Conservation (phyloP, 2,888 invertebrate genomes). For the Lasioglossum calceatum region DNA sequence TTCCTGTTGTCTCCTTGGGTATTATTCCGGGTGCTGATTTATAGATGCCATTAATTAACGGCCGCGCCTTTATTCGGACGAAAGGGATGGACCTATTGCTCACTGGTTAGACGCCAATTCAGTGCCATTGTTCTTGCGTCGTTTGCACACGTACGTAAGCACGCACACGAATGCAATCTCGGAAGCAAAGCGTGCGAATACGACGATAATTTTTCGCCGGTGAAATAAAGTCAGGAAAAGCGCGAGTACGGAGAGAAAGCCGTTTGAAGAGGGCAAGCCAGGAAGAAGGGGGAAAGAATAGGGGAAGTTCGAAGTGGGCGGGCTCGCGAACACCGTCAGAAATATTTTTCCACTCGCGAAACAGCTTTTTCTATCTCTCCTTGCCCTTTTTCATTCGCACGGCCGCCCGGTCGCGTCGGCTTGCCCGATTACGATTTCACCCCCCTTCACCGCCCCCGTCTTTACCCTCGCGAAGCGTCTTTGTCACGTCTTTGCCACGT, state of each 20-base stretch:
- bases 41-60: constrained; percentile 84
- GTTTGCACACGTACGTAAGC: constrained; percentile 81
- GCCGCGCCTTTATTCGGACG: constrained; percentile 84
- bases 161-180: constrained; percentile 43
- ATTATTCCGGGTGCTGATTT: constrained; percentile 84
- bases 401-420: constrained; percentile 10
- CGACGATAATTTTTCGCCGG: constrained; percentile 75
- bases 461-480: not conserved
- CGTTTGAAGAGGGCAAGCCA: constrained; percentile 62
- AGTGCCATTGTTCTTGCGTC: constrained; percentile 84
- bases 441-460: not conserved
- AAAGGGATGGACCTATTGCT: constrained; percentile 84
- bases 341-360: constrained; percentile 81
- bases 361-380: constrained; percentile 66
- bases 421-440: not conserved
- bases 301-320: constrained; percentile 75
- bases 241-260: constrained; percentile 69
- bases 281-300: constrained; percentile 63
- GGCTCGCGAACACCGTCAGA: constrained; percentile 78
- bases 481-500: not conserved
- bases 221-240: constrained; percentile 77
- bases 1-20: constrained; percentile 84
- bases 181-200: constrained; percentile 68
- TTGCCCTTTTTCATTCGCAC: constrained; percentile 43
- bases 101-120: constrained; percentile 84